Base-by-base conservation (phyloP, 1,140 invertebrate species). In the Nasonia vitripennis region DNA sequence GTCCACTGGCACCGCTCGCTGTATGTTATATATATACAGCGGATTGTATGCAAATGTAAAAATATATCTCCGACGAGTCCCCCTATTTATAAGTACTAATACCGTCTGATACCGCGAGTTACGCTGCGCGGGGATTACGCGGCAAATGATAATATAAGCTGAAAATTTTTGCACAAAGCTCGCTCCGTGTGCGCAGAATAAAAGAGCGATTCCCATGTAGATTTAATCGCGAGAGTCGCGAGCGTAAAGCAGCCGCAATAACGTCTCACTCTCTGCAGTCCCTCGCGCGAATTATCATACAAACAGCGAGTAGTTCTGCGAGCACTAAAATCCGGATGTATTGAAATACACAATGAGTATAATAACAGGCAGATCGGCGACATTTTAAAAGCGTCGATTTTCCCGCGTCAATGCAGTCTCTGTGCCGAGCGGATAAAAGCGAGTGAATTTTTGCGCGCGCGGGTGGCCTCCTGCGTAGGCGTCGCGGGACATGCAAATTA, bases 401-500 rank as follows among this genome's bases (percentile, higher is more conserved):
- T 78, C 51, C 41, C 77, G 48, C 55, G 34, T 12, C n/a, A 9
- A 37, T 4, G 34, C 34, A 37, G 34, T 37, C 3, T 41, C 12
- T 31, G 10, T 48, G 12, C 12, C 12, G 55, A 2, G 55, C 51
- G 37, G 45, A 78, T 67, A 73, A 78, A 12, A 71, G 73, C 2
- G 37, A 75, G 73, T 41, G 20, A 75, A 75, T 41, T 75, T 37
- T 75, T 27, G 11, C 68, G 73, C 80, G 68, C 80, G 74, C 89
- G 90, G 91, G 91, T 91, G 92, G 91, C 86, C 85, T 45, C 87
- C 80, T 73, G 91, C 89, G 92, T 93, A 90, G 92, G 92, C 92
- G 92, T 92, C 91, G 89, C 90, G 89, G 89, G 87, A 90, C 91
- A 92, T 93, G 92, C 92, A 92, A 93, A 93, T 93, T 92, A 90